Base-by-base conservation (phyloP, 2,113 vertebrate species). In the Lanius ludovicianus region DNA sequence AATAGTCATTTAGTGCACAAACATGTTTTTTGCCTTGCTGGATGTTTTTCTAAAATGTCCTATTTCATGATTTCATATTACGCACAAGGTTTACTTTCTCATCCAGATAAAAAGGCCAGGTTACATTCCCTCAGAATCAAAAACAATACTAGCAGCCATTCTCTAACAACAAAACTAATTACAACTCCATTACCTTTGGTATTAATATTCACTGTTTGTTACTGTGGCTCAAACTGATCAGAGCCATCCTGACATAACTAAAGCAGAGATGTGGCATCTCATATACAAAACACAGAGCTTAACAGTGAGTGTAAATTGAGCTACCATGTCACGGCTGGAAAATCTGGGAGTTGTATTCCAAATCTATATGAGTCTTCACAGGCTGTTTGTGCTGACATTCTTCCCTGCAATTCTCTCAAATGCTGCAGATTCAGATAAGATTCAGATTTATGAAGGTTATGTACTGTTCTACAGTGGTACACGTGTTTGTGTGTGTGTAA, bases 391-490 rank as follows among this genome's bases (percentile, higher is more conserved):
- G 67, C 83, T 90, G 96, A 95, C 94, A 96, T 83, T 82, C 76
- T 91, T 96, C 84, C 59, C 84, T 59, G 57, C 60, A 90, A 95
- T 97, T 94, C 95, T 62, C 92, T 73, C 69, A 60, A 84, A 96
- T 87, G 75, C 65, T 96, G 95, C 86, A 94, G 95, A 96, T 92
- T 95, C 87, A 89, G 97, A 97, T 98, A 98, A 98, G 97, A 96
- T 92, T 96, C 85, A 96, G 94, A 95, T 98, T 98, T 98, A 97
- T 95, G 84, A 92, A 95, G 93, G 75, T 95, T 97, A 96, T 94
- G 93, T 83, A 87, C 92, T 86, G 76, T 87, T 96, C 83, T 89
- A 68, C 87, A 86, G 70, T 46, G 31, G 31, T 7, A 13, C 1
- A 2, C 9, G 0, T 69, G 15, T 47, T 52, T 62, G 25, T 90